Conservation (phyloP, 1,140 invertebrate genomes). For the Drosophila suzukii region DNA sequence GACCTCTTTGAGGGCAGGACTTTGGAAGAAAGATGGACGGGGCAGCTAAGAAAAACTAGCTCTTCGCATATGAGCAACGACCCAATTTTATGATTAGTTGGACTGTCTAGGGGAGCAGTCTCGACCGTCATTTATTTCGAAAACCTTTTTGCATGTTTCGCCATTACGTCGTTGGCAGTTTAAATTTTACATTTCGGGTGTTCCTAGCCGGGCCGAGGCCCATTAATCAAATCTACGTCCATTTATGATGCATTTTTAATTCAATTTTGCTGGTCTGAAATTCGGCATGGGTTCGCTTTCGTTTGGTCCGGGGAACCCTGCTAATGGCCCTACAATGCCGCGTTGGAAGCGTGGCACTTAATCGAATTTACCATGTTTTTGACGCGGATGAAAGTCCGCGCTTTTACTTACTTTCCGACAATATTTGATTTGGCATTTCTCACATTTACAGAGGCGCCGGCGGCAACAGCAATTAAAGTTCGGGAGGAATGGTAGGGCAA, state of each 20-base stretch:
- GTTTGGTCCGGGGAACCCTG: constrained; percentile 21
- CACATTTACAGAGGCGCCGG: constrained; percentile 51
- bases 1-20: constrained; percentile 10
- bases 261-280: constrained; percentile 57
- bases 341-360: constrained; percentile 63
- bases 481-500: not conserved
- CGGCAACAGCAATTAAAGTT: constrained; percentile 70
- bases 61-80: constrained; percentile 17
- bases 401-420: constrained; percentile 74
- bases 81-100: constrained; percentile 69
- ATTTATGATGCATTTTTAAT: constrained; percentile 80
- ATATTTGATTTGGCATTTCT: constrained; percentile 79
- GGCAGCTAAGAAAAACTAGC: not conserved
- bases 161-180: constrained; percentile 20
- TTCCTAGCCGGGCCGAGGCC: constrained; percentile 23
- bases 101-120: constrained; percentile 36
- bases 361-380: constrained; percentile 66
- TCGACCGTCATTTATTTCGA: constrained; percentile 60
- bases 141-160: constrained; percentile 51
- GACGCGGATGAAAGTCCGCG: constrained; percentile 14
- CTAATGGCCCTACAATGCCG: constrained; percentile 53
- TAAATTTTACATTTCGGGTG: constrained; percentile 36
- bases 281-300: not conserved
- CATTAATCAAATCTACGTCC: constrained; percentile 79
- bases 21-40: constrained; percentile 6